Evolutionary conservation across 2,888 invertebrate genomes (phyloP).

Genomic region (Mechanitis mazaeus): DNA sequence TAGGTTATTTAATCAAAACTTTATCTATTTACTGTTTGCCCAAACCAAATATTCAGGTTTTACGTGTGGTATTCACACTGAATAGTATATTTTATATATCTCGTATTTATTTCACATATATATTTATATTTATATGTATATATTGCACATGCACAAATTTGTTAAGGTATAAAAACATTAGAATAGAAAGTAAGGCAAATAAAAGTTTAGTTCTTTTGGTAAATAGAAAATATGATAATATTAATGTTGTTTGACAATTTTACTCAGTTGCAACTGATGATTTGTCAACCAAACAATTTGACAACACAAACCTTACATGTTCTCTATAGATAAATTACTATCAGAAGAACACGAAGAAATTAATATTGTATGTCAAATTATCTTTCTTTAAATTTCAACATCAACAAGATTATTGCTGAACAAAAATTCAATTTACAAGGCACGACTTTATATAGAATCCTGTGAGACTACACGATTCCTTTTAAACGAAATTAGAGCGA

Average conservation of each 20-base stretch:
- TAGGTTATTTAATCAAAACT: conserved; percentile 14
- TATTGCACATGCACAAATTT: neutral
- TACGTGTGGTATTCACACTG: neutral
- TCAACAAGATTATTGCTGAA: neutral
- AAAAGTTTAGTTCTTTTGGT: no score
- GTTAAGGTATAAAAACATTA: no score
- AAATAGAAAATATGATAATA: no score
- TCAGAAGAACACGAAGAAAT: no score
- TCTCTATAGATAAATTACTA: no score
- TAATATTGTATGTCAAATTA: no score
- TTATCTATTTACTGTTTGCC: conserved; percentile 9
- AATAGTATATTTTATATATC: neutral
- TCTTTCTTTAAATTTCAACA: neutral
- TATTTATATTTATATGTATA: conserved; percentile 2
- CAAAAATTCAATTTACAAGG: conserved; percentile 6
- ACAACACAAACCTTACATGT: no score
- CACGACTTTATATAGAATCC: conserved; percentile 12
- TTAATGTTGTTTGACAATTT: no score
- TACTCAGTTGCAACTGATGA: no score
- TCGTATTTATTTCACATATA: neutral
- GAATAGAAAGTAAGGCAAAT: no score
- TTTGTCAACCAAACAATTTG: no score
- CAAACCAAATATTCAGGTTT: neutral
- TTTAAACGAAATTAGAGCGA: conserved; percentile 26
- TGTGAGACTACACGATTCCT: conserved; percentile 17